phyloP scores from a whole-genome alignment of 1,140 invertebrate genomes.

The Drosophila virilis region DNA sequence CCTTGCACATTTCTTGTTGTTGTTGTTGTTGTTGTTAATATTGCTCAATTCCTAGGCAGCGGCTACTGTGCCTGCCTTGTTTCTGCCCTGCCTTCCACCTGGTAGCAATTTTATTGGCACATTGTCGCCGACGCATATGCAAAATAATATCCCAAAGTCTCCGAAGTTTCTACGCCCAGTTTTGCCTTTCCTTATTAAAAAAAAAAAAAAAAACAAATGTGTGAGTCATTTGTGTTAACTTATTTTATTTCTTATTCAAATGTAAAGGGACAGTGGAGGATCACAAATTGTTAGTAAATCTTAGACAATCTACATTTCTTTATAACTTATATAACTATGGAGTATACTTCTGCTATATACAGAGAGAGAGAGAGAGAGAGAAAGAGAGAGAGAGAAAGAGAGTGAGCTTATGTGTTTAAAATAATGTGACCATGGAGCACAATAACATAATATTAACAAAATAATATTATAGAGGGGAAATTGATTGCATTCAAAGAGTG shows the following conservation, averaged over 20 bases:
- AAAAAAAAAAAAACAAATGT: background rate
- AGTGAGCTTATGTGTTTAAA: too few relatives aligned
- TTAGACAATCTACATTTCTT: too few relatives aligned
- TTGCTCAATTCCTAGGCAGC: slow-evolving; percentile 29
- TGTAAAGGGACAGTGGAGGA: background rate
- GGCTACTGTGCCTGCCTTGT: background rate
- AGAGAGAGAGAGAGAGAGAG: too few relatives aligned
- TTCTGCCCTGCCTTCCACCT: slow-evolving; percentile 11
- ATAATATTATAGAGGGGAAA: too few relatives aligned
- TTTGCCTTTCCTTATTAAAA: background rate
- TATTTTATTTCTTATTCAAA: too few relatives aligned
- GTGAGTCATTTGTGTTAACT: background rate
- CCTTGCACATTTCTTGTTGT: background rate
- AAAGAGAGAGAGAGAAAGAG: too few relatives aligned
- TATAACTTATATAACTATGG: too few relatives aligned
- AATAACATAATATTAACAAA: too few relatives aligned
- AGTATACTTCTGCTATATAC: too few relatives aligned
- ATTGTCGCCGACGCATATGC: slow-evolving; percentile 6
- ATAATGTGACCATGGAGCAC: too few relatives aligned
- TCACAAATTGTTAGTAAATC: too few relatives aligned
- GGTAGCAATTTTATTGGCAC: slow-evolving; percentile 49
- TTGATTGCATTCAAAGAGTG: too few relatives aligned
- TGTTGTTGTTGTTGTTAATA: slow-evolving; percentile 28
- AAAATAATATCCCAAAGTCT: slow-evolving; percentile 16
- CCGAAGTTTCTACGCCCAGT: background rate